Percentiles rank a stretch among this genome's conserved stretches.
Evolutionary conservation across 2,888 invertebrate genomes (phyloP).

Genomic region (Trissoscelio sp.): DNA sequence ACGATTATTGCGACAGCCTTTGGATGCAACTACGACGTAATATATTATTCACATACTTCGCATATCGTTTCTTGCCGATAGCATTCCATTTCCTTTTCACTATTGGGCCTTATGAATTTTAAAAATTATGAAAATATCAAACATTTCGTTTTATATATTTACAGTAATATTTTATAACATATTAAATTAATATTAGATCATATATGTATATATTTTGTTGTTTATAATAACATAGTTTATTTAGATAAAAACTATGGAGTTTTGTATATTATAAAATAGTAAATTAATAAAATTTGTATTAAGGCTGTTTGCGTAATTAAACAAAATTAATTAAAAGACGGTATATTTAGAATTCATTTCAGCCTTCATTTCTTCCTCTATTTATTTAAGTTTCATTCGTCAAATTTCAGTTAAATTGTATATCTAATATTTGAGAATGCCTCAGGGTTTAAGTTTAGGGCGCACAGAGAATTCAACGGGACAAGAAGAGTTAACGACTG

Average conservation of each 20-base stretch:
- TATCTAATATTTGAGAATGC: slow-evolving; percentile 41
- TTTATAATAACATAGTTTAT: no score
- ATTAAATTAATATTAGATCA: no score
- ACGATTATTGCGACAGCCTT: slow-evolving; percentile 45
- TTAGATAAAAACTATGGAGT: no score
- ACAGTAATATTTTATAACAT: no score
- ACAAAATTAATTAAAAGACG: not conserved
- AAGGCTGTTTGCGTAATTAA: not conserved
- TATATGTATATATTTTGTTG: no score
- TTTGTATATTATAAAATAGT: no score
- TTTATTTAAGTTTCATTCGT: slow-evolving; percentile 19
- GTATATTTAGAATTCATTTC: slow-evolving; percentile 8
- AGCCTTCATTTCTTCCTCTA: slow-evolving; percentile 9
- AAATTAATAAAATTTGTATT: not conserved
- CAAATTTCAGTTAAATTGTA: slow-evolving; percentile 35
- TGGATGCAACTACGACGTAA: slow-evolving; percentile 16
- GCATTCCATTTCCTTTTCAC: not conserved
- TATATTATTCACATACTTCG: slow-evolving; percentile 18
- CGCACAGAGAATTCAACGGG: slow-evolving; percentile 28
- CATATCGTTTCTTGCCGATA: slow-evolving; percentile 16
- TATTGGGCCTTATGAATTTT: not conserved
- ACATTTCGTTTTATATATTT: no score
- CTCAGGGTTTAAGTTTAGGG: slow-evolving; percentile 22
- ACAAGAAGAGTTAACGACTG: slow-evolving; percentile 26
- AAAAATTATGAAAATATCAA: no score